Evolutionary conservation across 2,113 vertebrate genomes (phyloP), one percentile per base, ranked within the genome.

Genomic region (Paratilapia polleni): DNA sequence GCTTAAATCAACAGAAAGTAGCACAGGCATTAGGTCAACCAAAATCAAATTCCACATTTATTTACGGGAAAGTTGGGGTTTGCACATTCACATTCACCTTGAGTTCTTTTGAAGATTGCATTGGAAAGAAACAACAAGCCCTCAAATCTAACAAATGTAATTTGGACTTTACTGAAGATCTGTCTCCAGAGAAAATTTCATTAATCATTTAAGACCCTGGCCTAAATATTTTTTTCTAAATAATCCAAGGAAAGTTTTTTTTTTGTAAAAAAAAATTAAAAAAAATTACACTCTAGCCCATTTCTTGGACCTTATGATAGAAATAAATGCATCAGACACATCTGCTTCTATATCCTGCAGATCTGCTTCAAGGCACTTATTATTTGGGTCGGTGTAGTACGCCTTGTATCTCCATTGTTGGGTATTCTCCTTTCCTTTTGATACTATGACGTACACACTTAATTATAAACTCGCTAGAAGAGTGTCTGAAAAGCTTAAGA

Each of bases 351-450:
- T 56, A 19, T 83, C 58, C 31, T 68, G 68, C 2, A 64, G 63
- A 81, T 79, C 68, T 79, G 12, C 86, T 78, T 87, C 22, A 60
- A 43, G 0, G 3, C 49, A 54, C 31, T 26, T 59, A 76, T 75
- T 88, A 89, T 92, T 58, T 86, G 49, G 87, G 83, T 89, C 88
- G 87, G 66, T 57, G 82, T 88, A 81, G 34, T 60, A 19, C 61
- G 54, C 57, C 63, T 78, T 38, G 19, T 82, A 34, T 56, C 11
- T 64, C 54, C 57, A 61, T 80, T 52, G n/a, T 82, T 73, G 64
- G n/a, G 62, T n/a, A 56, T 77, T 77, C 6, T 80, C 64, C 82
- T 77, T 63, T 43, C 47, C 28, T 83, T 36, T 68, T 80, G 56
- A 74, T 91, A 47, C 10, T 43, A 15, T 26, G 5, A 20, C 57